Percentiles rank a stretch among this genome's conserved stretches.
phyloP scores from a whole-genome alignment of 2,797 vertebrate species.

The Enteromius unitaeniatus region DNA sequence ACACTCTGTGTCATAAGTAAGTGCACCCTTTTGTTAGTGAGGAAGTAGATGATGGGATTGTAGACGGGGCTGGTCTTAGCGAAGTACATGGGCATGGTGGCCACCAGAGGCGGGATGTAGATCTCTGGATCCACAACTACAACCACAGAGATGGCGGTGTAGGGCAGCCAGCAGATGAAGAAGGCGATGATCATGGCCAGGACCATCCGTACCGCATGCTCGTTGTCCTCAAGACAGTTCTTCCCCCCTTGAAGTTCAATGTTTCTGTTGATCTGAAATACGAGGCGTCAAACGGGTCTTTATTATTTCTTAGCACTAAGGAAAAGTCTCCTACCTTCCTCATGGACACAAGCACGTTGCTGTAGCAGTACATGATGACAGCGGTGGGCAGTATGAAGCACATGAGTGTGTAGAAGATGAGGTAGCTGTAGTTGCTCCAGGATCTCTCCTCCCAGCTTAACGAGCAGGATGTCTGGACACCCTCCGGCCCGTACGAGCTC shows the following conservation, averaged over 20 bases:
- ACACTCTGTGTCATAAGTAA: not conserved
- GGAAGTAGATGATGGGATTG: conserved; percentile 82
- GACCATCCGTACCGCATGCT: conserved; percentile 74
- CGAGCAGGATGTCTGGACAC: conserved; percentile 77
- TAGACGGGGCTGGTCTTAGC: conserved; percentile 62
- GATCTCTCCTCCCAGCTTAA: conserved; percentile 76
- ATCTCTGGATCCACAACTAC: conserved; percentile 74
- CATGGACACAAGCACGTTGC: conserved; percentile 69
- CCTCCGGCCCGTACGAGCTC: conserved; percentile 76
- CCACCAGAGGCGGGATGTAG: conserved; percentile 76
- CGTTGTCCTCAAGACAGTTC: conserved; percentile 74
- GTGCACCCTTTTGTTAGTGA: conserved; percentile 78
- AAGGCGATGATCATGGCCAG: conserved; percentile 77
- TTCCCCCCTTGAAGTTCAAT: conserved; percentile 77
- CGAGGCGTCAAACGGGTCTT: conserved; percentile 19
- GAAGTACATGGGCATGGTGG: conserved; percentile 75
- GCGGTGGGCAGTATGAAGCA: conserved; percentile 71
- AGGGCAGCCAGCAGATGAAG: conserved; percentile 82
- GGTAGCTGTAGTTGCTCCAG: conserved; percentile 76
- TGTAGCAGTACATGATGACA: conserved; percentile 77
- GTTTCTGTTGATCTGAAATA: conserved; percentile 76
- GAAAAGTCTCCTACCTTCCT: conserved; percentile 66
- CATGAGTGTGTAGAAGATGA: conserved; percentile 72
- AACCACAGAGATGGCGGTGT: conserved; percentile 75
- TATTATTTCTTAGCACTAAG: not conserved